phyloP scores from a whole-genome alignment of 2,797 vertebrate genomes.

The Cyprinella venusta region DNA sequence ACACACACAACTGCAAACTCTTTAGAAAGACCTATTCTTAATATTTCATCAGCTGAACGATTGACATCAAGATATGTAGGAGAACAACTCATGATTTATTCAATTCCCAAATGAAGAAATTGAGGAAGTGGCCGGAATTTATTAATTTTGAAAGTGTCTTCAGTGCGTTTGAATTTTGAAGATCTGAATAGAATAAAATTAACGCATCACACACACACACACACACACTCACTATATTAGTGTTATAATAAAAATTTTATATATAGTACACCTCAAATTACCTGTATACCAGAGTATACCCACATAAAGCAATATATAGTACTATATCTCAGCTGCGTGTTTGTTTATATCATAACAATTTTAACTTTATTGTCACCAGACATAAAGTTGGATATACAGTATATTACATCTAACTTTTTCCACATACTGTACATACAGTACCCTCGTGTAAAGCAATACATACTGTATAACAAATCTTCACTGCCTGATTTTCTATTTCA shows the following conservation, averaged over 20 bases:
- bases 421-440: no score
- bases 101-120: background rate
- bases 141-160: background rate
- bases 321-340: background rate
- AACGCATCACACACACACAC: background rate
- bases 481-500: no score
- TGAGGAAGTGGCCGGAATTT: background rate
- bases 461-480: no score
- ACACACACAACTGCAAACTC: background rate
- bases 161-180: constrained; percentile 10
- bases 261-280: no score
- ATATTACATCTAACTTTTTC: no score
- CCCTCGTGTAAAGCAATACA: no score
- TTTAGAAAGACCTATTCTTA: background rate
- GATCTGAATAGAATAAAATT: constrained; percentile 44
- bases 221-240: background rate
- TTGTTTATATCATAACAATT: background rate
- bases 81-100: background rate
- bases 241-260: no score
- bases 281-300: background rate
- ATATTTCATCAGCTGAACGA: background rate
- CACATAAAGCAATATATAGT: background rate
- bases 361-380: background rate
- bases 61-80: background rate
- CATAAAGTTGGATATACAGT: no score